These are phyloP conservation scores for Anagyrus pseudococci DNA, from an alignment of 2,888 invertebrate genomes.

Conservation along the genomic window DNA sequence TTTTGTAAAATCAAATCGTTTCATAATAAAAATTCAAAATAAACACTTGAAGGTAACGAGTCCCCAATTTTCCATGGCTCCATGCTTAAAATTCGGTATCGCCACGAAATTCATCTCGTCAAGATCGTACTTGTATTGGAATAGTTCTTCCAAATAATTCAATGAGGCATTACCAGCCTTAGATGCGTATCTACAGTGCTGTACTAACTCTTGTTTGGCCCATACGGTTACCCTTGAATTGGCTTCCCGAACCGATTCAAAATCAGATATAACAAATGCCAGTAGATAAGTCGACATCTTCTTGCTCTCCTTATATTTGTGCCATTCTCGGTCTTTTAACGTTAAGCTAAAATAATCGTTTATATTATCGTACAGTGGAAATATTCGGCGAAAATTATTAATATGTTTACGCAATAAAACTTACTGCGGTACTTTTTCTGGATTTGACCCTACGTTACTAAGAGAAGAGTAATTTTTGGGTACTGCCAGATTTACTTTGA, in stretches of 20 bases:
- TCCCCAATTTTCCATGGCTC: conserved; percentile 46
- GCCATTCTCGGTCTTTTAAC: conserved; percentile 52
- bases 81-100: conserved; percentile 41
- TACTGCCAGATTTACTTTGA: conserved; percentile 47
- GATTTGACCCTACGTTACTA: conserved; percentile 49
- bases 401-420: conserved; percentile 25
- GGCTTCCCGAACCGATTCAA: not conserved
- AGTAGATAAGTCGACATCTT: conserved; percentile 88
- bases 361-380: too few relatives aligned
- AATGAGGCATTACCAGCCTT: conserved; percentile 77
- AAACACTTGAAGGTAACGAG: conserved; percentile 64
- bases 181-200: conserved; percentile 45
- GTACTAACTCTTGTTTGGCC: conserved; percentile 58
- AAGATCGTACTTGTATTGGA: conserved; percentile 75
- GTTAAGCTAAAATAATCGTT: too few relatives aligned
- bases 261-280: conserved; percentile 74
- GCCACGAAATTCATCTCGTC: conserved; percentile 79
- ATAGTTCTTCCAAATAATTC: conserved; percentile 75
- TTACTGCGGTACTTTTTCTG: conserved; percentile 41
- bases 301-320: conserved; percentile 75
- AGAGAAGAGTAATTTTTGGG: conserved; percentile 39
- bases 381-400: too few relatives aligned
- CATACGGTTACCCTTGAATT: conserved; percentile 26
- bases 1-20: too few relatives aligned
- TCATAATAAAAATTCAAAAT: too few relatives aligned